Evolutionary conservation across 2,113 vertebrate genomes (phyloP).

Genomic region (Sylvia atricapilla): DNA sequence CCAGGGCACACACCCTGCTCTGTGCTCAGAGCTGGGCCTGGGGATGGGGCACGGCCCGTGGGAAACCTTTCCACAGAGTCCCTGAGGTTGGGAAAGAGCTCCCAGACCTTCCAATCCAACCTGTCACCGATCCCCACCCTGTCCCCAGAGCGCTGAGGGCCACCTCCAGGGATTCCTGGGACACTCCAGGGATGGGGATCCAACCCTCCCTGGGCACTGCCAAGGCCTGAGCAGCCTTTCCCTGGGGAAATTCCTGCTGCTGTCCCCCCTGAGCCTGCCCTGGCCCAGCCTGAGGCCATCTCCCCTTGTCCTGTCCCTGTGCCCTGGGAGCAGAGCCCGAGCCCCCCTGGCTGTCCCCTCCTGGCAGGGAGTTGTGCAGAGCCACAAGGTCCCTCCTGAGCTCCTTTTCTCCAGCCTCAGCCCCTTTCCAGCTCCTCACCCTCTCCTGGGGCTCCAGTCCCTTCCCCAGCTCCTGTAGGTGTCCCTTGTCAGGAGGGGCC

Average conservation of each 20-base stretch:
- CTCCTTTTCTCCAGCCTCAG: no score
- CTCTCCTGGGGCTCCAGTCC: no score
- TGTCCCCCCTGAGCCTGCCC: not conserved
- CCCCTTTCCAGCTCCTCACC: no score
- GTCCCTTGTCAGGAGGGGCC: no score
- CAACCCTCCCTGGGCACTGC: not conserved
- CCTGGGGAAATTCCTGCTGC: not conserved
- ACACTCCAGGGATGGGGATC: not conserved
- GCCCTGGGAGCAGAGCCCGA: not conserved
- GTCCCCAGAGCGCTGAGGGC: not conserved
- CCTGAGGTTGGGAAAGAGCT: not conserved
- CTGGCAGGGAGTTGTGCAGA: no score
- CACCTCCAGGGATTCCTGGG: accelerated
- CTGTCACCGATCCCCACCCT: accelerated
- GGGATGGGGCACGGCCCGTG: accelerated
- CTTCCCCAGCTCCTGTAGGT: no score
- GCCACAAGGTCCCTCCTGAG: no score
- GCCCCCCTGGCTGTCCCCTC: not conserved
- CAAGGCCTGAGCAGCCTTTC: not conserved
- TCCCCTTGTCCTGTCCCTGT: not conserved
- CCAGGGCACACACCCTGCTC: accelerated
- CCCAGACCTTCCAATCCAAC: no score
- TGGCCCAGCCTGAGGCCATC: not conserved
- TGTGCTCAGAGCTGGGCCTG: not conserved
- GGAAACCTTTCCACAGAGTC: not conserved